Base-by-base conservation (phyloP, 2,888 invertebrate genomes). In the Napeogenes inachia region DNA sequence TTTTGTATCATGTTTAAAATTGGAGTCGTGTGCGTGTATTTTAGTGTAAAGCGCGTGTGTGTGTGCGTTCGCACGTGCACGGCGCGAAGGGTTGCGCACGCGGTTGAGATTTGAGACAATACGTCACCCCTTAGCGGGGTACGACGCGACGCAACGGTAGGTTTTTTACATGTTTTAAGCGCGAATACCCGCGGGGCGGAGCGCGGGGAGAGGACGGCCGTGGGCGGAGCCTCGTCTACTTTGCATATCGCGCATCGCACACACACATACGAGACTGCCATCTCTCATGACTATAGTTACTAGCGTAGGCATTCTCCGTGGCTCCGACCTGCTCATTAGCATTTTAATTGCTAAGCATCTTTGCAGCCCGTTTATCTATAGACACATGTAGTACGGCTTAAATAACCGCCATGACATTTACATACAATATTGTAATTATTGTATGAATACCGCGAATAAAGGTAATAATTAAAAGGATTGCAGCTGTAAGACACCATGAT, bases 171-270 rank as follows among this genome's bases (percentile, higher is more conserved):
- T 72, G 72, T 63, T 63, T 63, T 57, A 56, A 56, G 42, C 59
- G 61, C 66, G 67, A 42, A 59, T 75, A 75, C 77, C 73, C 77
- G 75, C 75, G 71, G 71, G 74, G 67, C 69, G 72, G 63, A 71
- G 57, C 73, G 66, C 65, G 72, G 64, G 72, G 66, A 63, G 66
- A 63, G 62, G 58, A 61, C 60, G 46, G 61, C 54, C 13, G 8
- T 56, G 66, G 67, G 67, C 68, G 70, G 67, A 74, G 79, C 75
- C 65, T 63, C 57, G 78, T 71, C 79, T 80, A 76, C 76, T 84
- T 82, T 83, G 85, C 85, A 84, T 82, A 82, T 62, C 66, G 65
- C 66, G 66, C 57, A 59, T 59, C 55, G 45, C 66, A 60, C 67
- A 64, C 54, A 46, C 65, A 63, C 63, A 68, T 61, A 60, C 61